A percentile compares a stretch with the other conserved stretches of the same genome.
These are phyloP conservation scores for Natator depressus DNA, from an alignment of 2,113 vertebrate species.

Conservation along the genomic window DNA sequence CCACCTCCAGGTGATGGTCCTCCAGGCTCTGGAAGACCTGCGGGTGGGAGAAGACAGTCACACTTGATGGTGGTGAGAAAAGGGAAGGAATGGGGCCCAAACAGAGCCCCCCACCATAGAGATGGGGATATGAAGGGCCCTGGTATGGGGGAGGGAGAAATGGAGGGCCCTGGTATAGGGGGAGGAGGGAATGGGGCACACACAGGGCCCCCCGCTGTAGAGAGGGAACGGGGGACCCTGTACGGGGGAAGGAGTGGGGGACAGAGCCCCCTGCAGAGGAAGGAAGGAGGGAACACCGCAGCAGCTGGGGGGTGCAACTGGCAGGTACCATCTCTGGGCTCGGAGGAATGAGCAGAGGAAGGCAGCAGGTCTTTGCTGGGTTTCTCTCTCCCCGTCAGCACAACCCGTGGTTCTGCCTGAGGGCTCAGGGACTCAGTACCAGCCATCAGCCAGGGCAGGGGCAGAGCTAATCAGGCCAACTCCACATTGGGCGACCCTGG, in stretches of 20 bases:
- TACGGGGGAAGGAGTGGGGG: too few relatives aligned
- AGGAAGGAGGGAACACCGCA: not conserved
- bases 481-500: not conserved
- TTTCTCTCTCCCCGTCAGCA: not conserved
- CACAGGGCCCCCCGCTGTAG: not conserved
- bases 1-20: slow-evolving; percentile 95
- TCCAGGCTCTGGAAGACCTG: slow-evolving; percentile 94
- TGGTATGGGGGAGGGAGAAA: too few relatives aligned
- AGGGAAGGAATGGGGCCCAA: not conserved
- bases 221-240: too few relatives aligned
- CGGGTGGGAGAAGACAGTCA: not conserved
- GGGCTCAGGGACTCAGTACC: not conserved
- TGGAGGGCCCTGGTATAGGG: too few relatives aligned
- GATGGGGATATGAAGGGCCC: too few relatives aligned
- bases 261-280: too few relatives aligned
- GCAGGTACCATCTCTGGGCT: not conserved
- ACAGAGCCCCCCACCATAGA: not conserved
- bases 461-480: not conserved
- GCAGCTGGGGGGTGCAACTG: not conserved
- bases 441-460: not conserved
- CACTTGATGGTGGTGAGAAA: not conserved
- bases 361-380: not conserved
- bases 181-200: not conserved
- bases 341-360: not conserved
- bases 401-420: too few relatives aligned